A percentile compares a stretch with the other conserved stretches of the same genome.
These are phyloP conservation scores for Drosophila rellima DNA, from an alignment of 2,888 invertebrate genomes.

Conservation along the genomic window DNA sequence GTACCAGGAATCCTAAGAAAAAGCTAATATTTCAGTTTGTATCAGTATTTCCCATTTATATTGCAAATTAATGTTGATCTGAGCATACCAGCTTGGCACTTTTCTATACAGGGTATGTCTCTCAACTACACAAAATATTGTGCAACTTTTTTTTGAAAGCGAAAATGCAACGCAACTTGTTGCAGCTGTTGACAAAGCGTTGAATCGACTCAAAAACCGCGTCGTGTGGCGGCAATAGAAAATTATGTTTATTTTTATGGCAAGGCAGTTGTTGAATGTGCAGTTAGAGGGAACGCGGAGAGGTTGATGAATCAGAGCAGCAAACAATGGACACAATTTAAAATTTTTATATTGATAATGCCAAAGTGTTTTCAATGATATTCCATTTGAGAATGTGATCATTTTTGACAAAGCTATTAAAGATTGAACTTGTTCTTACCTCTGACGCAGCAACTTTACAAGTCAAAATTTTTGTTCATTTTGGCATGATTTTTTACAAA, in stretches of 20 bases:
- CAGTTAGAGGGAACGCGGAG: neutral
- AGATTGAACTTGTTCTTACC: no score
- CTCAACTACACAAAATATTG: conserved; percentile 49
- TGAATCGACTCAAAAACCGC: conserved; percentile 40
- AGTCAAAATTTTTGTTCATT: no score
- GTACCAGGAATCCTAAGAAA: neutral
- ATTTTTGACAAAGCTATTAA: no score
- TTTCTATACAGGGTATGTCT: conserved; percentile 34
- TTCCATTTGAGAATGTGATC: conserved; percentile 43
- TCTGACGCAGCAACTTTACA: no score
- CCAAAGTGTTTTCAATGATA: conserved; percentile 46
- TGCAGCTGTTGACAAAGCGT: conserved; percentile 65
- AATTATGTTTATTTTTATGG: conserved; percentile 65
- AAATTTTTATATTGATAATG: conserved; percentile 32
- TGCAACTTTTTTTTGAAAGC: conserved; percentile 57
- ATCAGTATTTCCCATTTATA: no score
- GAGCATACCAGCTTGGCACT: neutral
- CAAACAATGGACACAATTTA: conserved; percentile 51
- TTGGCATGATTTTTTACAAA: no score
- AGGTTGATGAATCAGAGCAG: conserved; percentile 58
- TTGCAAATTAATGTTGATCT: neutral
- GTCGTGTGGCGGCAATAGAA: conserved; percentile 56
- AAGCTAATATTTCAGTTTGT: no score
- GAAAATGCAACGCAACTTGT: conserved; percentile 44
- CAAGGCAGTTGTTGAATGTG: conserved; percentile 15